These are phyloP conservation scores for Plemyria rubiginata DNA, from an alignment of 2,888 invertebrate genomes.

Conservation along the genomic window DNA sequence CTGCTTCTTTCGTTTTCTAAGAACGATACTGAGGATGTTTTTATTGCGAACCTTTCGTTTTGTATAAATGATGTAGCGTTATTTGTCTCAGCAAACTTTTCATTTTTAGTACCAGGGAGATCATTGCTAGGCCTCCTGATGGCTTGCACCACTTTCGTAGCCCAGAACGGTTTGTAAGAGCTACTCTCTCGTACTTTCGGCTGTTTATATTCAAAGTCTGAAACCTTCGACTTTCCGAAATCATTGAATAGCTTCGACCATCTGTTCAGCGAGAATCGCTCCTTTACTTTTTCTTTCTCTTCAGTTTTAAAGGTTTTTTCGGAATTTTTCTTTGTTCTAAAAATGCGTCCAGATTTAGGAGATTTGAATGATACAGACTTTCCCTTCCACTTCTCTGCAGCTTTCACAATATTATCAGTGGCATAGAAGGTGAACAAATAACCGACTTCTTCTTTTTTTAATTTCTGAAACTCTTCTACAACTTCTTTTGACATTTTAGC, in stretches of 20 bases:
- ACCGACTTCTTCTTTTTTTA: conserved; percentile 64
- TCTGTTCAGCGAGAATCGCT: conserved; percentile 52
- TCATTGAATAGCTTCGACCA: conserved; percentile 62
- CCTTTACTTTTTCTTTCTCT: conserved; percentile 36
- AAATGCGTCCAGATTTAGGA: conserved; percentile 67
- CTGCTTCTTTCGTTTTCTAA: conserved; percentile 22
- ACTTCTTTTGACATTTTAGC: conserved; percentile 63
- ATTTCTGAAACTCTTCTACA: conserved; percentile 57
- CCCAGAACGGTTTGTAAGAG: conserved; percentile 73
- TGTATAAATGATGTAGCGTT: conserved; percentile 5
- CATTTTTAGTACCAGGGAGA: conserved; percentile 27
- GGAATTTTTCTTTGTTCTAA: conserved; percentile 47
- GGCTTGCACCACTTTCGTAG: conserved; percentile 56
- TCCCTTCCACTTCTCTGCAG: conserved; percentile 62
- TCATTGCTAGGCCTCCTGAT: conserved; percentile 40
- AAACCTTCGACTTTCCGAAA: conserved; percentile 66
- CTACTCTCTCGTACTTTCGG: conserved; percentile 63
- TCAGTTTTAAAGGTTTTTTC: conserved; percentile 29
- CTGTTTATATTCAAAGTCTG: conserved; percentile 67
- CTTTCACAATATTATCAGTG: conserved; percentile 47
- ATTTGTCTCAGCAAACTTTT: conserved; percentile 10
- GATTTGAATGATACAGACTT: conserved; percentile 72
- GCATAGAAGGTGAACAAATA: conserved; percentile 60
- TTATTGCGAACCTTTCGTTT: conserved; percentile 17
- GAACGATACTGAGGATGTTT: conserved; percentile 21